phyloP scores from a whole-genome alignment of 2,888 invertebrate species.

The Acrobasis repandana region DNA sequence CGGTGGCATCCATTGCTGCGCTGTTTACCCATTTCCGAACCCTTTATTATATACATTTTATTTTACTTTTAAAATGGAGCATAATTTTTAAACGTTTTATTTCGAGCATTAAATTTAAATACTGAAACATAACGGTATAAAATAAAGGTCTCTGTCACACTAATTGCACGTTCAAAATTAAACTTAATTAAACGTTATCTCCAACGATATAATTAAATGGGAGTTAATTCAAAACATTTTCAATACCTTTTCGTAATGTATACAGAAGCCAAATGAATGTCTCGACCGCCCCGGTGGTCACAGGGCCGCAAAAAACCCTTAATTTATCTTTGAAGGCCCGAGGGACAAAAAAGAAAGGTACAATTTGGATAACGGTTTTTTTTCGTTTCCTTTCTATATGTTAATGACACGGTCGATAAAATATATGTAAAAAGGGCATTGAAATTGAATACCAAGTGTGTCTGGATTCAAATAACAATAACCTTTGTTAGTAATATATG shows the following conservation, averaged over 20 bases:
- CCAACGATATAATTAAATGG: constrained; percentile 14
- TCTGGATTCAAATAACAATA: constrained; percentile 53
- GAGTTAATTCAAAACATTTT: constrained; percentile 44
- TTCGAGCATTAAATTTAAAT: no score
- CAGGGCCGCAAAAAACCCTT: constrained; percentile 48
- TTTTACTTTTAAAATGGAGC: no score
- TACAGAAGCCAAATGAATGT: constrained; percentile 51
- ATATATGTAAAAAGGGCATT: constrained; percentile 63
- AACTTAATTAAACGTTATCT: background rate
- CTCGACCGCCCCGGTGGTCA: constrained; percentile 50
- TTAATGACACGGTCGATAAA: constrained; percentile 63
- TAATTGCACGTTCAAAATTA: background rate
- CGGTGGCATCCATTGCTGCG: no score
- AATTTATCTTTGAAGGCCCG: constrained; percentile 57
- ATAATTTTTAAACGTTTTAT: no score
- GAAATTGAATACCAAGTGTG: constrained; percentile 43
- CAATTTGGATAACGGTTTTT: constrained; percentile 57
- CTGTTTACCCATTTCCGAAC: no score
- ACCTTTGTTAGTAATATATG: constrained; percentile 28
- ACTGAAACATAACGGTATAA: background rate
- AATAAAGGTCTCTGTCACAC: background rate
- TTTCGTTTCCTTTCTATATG: constrained; percentile 61
- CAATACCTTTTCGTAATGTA: constrained; percentile 46
- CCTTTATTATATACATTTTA: no score
- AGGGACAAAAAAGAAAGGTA: constrained; percentile 55